Base-by-base conservation (phyloP, 2,113 vertebrate genomes). In the Oncorhynchus kisutch region DNA sequence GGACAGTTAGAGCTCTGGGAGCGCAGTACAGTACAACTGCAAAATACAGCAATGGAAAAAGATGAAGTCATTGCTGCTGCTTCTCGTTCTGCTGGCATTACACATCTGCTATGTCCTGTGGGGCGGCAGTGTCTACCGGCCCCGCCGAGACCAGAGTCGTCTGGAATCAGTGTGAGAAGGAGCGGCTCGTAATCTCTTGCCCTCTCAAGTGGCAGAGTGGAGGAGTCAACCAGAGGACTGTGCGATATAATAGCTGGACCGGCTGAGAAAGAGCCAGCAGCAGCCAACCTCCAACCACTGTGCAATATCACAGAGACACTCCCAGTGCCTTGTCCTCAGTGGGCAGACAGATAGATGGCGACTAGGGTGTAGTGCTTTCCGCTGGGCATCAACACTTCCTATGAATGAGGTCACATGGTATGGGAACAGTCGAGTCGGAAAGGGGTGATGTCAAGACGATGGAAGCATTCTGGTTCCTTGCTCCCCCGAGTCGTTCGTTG, bases 181-280 rank as follows among this genome's bases (percentile, higher is more conserved):
- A 48, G 27, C 13, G 59, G 81, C 78, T 71, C 77, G 79, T 88
- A 84, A 90, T 90, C 86, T 86, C 70, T 77, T 81, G 85, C 78
- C 88, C 87, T 92, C 88, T 88, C 83, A 73, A 87, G 83, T 84
- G 82, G 84, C 88, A 81, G 82, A 77, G 77, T 83, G 78, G 78
- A 85, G 82, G 90, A 90, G 90, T 91, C 90, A 90, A 85, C 84
- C 82, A 82, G 89, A 90, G 90, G 90, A 91, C 90, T 84, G 24
- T 2, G 81, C 70, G 89, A 91, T 91, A 84, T 79, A 79, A 87
- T 91, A 90, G 82, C 87, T 72, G 22, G 81, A 82, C 59, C 7
- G n/a, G 31, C 24, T 9, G 20, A 66, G 73, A 75, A 45, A 76
- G 76, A 83, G 78, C 72, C 71, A 72, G 79, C 84, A 81, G 70